These are phyloP conservation scores for Thinocorus orbignyianus DNA, from an alignment of 2,113 vertebrate genomes.

Conservation along the genomic window DNA sequence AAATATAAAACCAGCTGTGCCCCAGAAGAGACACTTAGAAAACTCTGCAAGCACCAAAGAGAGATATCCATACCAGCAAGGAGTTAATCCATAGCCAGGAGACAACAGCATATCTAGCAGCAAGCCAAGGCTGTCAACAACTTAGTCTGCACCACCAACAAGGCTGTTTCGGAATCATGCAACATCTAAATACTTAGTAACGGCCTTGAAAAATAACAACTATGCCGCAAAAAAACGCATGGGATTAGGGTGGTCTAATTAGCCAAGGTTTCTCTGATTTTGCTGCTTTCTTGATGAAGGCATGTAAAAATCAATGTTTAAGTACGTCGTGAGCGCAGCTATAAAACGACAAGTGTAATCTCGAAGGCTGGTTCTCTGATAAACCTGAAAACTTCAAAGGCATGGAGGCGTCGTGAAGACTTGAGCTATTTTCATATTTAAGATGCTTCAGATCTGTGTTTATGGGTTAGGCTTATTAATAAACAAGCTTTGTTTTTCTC, in stretches of 20 bases:
- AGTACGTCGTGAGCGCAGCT: background rate
- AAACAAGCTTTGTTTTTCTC: background rate
- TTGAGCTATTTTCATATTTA: background rate
- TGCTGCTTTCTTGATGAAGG: background rate
- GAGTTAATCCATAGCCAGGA: background rate
- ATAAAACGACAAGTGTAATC: background rate
- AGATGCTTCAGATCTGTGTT: background rate
- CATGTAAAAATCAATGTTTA: background rate
- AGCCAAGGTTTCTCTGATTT: background rate
- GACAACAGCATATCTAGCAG: background rate
- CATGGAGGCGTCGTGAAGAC: background rate
- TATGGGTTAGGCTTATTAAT: background rate
- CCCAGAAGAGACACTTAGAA: background rate
- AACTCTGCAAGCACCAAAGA: background rate
- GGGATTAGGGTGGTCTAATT: fast-evolving
- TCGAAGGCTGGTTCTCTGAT: background rate
- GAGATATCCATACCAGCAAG: background rate
- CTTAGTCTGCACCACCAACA: background rate
- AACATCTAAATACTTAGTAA: background rate
- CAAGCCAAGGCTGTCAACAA: background rate
- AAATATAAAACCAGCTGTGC: background rate
- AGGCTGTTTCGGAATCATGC: background rate
- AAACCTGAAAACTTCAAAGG: background rate
- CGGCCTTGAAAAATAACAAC: background rate
- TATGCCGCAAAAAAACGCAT: background rate